Evolutionary conservation across 2,888 invertebrate species (phyloP), one percentile per base, ranked within the genome.

Genomic region (Teleiodes luculella): DNA sequence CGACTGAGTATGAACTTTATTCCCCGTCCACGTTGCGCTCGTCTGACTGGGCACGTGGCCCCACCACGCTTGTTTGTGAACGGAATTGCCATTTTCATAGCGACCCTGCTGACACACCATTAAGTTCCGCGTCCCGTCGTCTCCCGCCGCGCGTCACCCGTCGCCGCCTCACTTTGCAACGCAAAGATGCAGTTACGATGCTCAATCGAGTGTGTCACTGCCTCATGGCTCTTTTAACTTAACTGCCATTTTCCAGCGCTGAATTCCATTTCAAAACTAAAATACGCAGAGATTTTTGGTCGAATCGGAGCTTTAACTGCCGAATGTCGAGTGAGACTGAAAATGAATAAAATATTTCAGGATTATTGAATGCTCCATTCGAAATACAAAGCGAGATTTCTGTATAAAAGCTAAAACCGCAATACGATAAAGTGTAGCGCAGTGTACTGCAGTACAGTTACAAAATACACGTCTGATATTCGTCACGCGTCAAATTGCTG

Each of bases 51-150:
- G 55, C 65, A 65, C 60, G 56, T 61, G 63, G 68, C 18, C 39
- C 11, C 6, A 4, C 70, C 72, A 57, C 64, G 74, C 70, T 74
- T 77, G 73, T 78, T 76, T 78, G 71, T 72, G 67, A 70, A 66
- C 70, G 66, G 72, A 77, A 80, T 83, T 79, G 80, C 72, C 68
- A 76, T 78, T 81, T 83, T 80, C 81, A 77, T 75, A 66, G 65
- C 74, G 60, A 65, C 62, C 62, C 62, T 66, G 65, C 66, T 70
- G 66, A 70, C 71, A 71, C 68, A 65, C 64, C 65, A 74, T 78
- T 72, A 77, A 56, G 65, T 61, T 63, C 57, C 60, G 18, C 3
- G 35, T 35, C 13, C 35, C 18, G 20, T 18, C 39, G 16, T 11
- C 18, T 56, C 60, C 63, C 67, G 57, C 60, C 57, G 65, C 68